Percentiles rank a stretch among this genome's conserved stretches.
Conservation (phyloP, 1,140 invertebrate species). For the Portunus trituberculatus region DNA sequence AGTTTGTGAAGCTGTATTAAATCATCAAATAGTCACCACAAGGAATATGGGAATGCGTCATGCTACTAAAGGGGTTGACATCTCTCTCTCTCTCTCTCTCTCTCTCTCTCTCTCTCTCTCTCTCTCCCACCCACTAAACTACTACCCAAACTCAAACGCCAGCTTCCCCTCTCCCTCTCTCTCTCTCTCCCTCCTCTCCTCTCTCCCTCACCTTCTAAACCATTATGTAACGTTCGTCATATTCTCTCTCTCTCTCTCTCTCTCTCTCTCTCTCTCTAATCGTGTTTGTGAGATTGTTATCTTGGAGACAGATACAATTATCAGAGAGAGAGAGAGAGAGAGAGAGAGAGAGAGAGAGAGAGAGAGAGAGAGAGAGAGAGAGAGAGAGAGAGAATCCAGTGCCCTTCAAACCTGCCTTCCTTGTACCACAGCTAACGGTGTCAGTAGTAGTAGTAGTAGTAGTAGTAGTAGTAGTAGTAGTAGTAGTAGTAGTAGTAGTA, state of each 20-base stretch:
- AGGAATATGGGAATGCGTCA: too few species aligned
- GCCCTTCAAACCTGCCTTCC: too few species aligned
- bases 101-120: not conserved
- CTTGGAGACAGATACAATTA: too few species aligned
- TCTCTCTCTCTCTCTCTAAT: not conserved
- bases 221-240: too few species aligned
- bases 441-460: slow-evolving; percentile 13
- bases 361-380: too few species aligned
- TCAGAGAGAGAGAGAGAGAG: too few species aligned
- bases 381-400: too few species aligned
- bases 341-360: too few species aligned
- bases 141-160: not conserved
- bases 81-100: not conserved
- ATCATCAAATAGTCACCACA: too few species aligned
- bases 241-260: not conserved
- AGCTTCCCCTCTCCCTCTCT: not conserved
- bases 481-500: slow-evolving; percentile 23
- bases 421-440: not conserved
- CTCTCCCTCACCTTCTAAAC: not conserved
- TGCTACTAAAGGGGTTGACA: too few species aligned
- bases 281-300: too few species aligned
- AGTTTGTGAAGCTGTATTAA: too few species aligned
- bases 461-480: slow-evolving; percentile 22
- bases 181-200: not conserved
- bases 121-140: not conserved